phyloP scores from a whole-genome alignment of 30 jellyfish, hydroid and myxozoan genomes.

The Aurelia sp. region DNA sequence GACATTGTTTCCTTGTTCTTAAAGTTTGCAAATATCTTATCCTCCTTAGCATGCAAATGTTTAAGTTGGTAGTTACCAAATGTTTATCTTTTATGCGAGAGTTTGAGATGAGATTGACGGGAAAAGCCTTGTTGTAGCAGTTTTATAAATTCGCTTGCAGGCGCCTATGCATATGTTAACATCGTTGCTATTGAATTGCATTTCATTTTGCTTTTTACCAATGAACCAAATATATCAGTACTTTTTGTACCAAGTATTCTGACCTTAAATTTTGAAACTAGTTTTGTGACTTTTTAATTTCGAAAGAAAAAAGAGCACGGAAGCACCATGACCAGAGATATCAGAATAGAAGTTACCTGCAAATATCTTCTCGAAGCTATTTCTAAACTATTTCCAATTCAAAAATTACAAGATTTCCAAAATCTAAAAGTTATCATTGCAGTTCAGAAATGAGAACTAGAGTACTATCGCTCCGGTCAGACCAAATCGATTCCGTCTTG shows the following conservation, averaged over 20 bases:
- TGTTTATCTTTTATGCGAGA: neutral
- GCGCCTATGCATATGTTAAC: neutral
- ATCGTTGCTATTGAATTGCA: neutral
- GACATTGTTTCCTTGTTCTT: neutral
- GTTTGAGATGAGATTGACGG: neutral
- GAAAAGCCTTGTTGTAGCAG: neutral
- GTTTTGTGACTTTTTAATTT: too few species aligned
- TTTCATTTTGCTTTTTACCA: neutral
- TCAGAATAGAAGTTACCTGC: neutral
- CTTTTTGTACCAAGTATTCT: neutral
- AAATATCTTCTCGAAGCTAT: neutral
- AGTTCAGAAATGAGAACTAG: too few species aligned
- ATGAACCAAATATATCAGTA: neutral
- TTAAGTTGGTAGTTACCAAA: neutral
- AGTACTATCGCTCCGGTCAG: too few species aligned
- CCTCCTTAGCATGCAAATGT: too few species aligned
- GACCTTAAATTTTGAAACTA: neutral
- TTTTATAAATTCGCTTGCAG: neutral
- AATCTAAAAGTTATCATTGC: too few species aligned
- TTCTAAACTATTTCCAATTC: too few species aligned
- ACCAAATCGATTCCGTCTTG: too few species aligned
- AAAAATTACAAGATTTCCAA: too few species aligned
- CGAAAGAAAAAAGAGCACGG: neutral
- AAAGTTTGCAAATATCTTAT: too few species aligned
- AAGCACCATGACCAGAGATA: neutral